Evolutionary conservation across 1,140 invertebrate genomes (phyloP).

Genomic region (Pogonomyrmex barbatus): DNA sequence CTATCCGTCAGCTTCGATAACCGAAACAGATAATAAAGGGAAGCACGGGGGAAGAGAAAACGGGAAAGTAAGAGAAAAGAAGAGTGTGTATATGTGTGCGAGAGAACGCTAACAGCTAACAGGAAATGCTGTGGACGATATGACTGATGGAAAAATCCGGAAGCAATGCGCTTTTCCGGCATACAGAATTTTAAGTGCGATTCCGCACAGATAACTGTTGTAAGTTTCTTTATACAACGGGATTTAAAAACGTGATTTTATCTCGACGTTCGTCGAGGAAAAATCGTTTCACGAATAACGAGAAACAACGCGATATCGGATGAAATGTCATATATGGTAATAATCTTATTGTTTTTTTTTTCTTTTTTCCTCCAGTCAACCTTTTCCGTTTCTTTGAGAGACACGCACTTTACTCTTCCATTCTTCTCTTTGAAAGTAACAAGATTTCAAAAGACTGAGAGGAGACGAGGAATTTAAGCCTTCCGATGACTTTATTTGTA

Average conservation of each 20-base stretch:
- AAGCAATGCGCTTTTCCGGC: not conserved
- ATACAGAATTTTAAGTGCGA: not conserved
- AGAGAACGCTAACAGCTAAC: not conserved
- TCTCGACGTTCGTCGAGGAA: not conserved
- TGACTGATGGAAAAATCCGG: not conserved
- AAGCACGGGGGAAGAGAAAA: not conserved
- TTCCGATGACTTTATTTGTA: not conserved
- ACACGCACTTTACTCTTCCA: not conserved
- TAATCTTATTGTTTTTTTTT: not conserved
- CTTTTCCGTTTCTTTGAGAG: not conserved
- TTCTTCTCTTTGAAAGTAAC: not conserved
- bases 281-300: not conserved
- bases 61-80: not conserved
- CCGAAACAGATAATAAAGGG: not conserved
- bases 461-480: not conserved
- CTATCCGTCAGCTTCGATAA: not conserved
- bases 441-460: not conserved
- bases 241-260: not conserved
- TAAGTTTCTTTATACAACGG: not conserved
- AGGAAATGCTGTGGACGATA: not conserved
- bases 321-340: constrained; percentile 13
- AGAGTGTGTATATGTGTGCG: too few relatives aligned
- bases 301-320: not conserved
- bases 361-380: not conserved
- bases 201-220: not conserved